Base-by-base conservation (phyloP, 2,113 vertebrate species). In the Empidonax traillii region DNA sequence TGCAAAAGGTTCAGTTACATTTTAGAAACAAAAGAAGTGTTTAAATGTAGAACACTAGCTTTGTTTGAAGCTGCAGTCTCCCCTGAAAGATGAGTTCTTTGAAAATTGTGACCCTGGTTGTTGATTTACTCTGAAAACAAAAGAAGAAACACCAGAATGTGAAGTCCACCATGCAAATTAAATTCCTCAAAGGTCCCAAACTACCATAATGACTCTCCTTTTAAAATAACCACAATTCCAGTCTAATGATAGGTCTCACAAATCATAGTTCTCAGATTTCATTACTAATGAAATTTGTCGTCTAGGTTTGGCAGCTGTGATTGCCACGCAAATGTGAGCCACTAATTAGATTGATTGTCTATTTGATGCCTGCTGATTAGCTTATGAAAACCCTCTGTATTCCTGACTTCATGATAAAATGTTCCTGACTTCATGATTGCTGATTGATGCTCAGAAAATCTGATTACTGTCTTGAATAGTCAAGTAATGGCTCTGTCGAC, bases 261-360 rank as follows among this genome's bases (percentile, higher is more conserved):
- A 97, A 97, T 97, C 95, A 93, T 91, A 95, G 80, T 94, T 97
- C 96, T 98, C 94, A 95, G 89, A 93, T 97, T 97, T 98, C 97
- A 96, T 96, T 95, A 83, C 97, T 98, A 98, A 98, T 98, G 97
- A 98, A 96, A 96, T 97, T 95, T 93, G 83, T 98, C 93, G 71
- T 96, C 92, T 96, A 94, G 94, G 72, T 97, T 97, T 97, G 97
- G 96, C 95, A 96, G 96, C 92, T 97, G 95, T 98, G 98, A 97
- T 97, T 97, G 96, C 97, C 96, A 98, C 96, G 87, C 69, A 96
- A 98, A 97, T 97, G 88, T 95, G 97, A 97, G 89, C 97, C 91
- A 97, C 98, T 98, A 98, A 98, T 98, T 98, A 98, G 97, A 98
- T 98, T 98, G 97, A 98, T 98, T 98, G 97, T 98, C 97, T 98